Evolutionary conservation across 1,140 invertebrate genomes (phyloP).

Genomic region (Tetramorium alpestre): DNA sequence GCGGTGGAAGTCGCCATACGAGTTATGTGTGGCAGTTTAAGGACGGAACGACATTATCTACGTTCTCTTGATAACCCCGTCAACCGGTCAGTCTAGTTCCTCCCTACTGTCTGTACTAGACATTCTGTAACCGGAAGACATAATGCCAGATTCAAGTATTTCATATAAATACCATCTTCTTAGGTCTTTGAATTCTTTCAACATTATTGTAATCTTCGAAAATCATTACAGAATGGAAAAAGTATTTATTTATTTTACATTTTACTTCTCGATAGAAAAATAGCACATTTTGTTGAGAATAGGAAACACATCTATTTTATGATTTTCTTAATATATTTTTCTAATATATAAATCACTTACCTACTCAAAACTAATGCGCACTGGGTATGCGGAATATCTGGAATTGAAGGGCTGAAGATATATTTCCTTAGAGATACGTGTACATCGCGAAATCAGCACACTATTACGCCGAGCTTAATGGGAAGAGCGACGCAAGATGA

Average conservation of each 20-base stretch:
- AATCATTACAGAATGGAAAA: background rate
- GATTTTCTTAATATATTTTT: background rate
- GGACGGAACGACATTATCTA: conserved; percentile 10
- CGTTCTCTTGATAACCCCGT: conserved; percentile 34
- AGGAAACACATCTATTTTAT: background rate
- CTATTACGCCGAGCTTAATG: conserved; percentile 64
- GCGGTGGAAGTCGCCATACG: background rate
- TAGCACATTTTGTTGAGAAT: background rate
- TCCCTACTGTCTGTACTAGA: background rate
- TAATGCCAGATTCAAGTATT: background rate
- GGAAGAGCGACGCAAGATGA: conserved; percentile 61
- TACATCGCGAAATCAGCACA: conserved; percentile 31
- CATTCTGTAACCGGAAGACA: conserved; percentile 21
- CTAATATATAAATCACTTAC: background rate
- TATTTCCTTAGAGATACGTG: conserved; percentile 15
- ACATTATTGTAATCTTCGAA: background rate
- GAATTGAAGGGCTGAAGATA: background rate
- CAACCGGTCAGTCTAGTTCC: background rate
- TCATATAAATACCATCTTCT: background rate
- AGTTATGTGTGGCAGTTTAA: conserved; percentile 54
- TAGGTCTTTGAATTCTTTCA: background rate
- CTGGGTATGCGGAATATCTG: conserved; percentile 1
- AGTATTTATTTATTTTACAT: background rate
- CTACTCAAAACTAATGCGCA: background rate
- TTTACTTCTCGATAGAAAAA: background rate